Percentiles rank a stretch among this genome's conserved stretches.
phyloP scores from a whole-genome alignment of 1,140 invertebrate genomes.

The Drosophila quadrilineata region DNA sequence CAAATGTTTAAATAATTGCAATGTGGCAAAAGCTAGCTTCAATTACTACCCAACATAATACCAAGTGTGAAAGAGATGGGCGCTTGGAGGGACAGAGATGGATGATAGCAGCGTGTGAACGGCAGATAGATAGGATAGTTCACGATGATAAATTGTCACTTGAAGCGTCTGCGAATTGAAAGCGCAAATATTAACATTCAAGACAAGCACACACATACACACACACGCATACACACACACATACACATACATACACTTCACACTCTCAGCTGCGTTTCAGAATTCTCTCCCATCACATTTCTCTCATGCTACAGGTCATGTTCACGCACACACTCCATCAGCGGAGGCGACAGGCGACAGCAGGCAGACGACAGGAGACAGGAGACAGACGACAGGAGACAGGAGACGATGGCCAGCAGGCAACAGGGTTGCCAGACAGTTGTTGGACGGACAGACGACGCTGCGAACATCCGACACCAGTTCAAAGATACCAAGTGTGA shows the following conservation, averaged over 20 bases:
- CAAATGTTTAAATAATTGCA: conserved; percentile 64
- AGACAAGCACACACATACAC: conserved; percentile 57
- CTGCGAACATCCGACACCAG: too few relatives aligned
- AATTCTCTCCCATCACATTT: neutral
- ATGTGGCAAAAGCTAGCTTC: neutral
- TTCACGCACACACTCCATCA: conserved; percentile 35
- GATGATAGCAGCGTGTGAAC: neutral
- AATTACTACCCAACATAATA: conserved; percentile 31
- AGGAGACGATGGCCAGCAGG: too few relatives aligned
- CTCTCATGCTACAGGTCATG: conserved; percentile 33
- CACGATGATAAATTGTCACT: conserved; percentile 45
- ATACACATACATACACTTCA: too few relatives aligned
- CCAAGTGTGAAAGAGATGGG: conserved; percentile 17
- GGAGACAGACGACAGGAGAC: neutral
- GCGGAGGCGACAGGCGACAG: conserved; percentile 9
- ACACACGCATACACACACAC: too few relatives aligned
- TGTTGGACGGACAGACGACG: too few relatives aligned
- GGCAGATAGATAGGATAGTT: conserved; percentile 6
- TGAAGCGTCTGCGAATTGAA: conserved; percentile 57
- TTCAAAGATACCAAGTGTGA: too few relatives aligned
- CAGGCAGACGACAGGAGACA: neutral
- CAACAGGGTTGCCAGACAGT: too few relatives aligned
- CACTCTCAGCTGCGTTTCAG: neutral
- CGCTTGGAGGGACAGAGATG: conserved; percentile 1
- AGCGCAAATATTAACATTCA: conserved; percentile 74